Percentiles rank a stretch among this genome's conserved stretches.
These are phyloP conservation scores for Temnothorax longispinosus DNA, from an alignment of 1,140 invertebrate species.

Conservation along the genomic window DNA sequence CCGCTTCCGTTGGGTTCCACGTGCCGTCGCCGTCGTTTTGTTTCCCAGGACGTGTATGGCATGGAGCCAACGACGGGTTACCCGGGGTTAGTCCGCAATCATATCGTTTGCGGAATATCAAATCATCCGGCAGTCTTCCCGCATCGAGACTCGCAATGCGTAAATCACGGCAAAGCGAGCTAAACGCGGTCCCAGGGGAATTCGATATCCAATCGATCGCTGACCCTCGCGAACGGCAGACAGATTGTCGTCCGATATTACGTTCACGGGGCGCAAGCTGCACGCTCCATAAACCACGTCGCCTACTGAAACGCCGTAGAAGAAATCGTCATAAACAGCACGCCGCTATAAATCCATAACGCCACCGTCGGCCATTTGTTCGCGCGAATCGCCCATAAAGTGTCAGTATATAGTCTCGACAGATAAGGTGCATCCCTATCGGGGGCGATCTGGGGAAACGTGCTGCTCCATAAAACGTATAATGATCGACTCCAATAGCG, in stretches of 20 bases:
- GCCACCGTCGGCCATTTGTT: conserved; percentile 3
- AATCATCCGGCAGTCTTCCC: conserved; percentile 9
- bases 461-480: conserved; percentile 19
- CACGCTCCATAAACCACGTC: background rate
- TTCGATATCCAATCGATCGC: background rate
- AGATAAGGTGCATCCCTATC: conserved; percentile 43
- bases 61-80: background rate
- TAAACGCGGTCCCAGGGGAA: background rate
- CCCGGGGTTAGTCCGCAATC: background rate
- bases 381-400: conserved; percentile 27
- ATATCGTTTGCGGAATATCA: conserved; percentile 23
- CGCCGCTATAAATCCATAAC: conserved; percentile 44
- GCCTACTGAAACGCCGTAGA: background rate
- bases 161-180: conserved; percentile 2
- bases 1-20: background rate
- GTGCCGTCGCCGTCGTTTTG: conserved; percentile 1
- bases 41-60: conserved; percentile 15
- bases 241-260: background rate
- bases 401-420: background rate
- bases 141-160: background rate
- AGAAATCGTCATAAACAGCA: background rate
- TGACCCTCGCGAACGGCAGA: background rate
- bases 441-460: background rate
- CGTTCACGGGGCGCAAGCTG: background rate
- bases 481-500: conserved; percentile 29